Evolutionary conservation across 1,140 invertebrate genomes (phyloP).

Genomic region (Drosophila bocqueti): DNA sequence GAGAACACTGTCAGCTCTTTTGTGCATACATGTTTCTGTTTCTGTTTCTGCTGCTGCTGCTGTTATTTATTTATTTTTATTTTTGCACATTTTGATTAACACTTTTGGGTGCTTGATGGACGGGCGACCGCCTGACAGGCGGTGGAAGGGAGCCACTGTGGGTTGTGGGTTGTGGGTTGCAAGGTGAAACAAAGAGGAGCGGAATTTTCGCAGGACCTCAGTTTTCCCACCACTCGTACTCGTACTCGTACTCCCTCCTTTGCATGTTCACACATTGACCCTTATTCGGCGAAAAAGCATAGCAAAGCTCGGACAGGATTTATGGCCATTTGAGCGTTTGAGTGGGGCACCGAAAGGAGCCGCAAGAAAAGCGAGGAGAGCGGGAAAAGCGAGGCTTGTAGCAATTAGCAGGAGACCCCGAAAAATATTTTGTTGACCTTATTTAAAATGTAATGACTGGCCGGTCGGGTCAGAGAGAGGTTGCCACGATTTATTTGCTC

Average conservation of each 20-base stretch:
- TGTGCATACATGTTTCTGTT: too few species aligned
- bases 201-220: conserved; percentile 11
- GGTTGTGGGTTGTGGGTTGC: not conserved
- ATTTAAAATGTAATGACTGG: conserved; percentile 68
- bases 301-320: conserved; percentile 47
- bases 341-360: conserved; percentile 12
- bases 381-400: conserved; percentile 36
- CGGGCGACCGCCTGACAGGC: conserved; percentile 23
- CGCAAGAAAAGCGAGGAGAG: conserved; percentile 1
- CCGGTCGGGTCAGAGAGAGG: not conserved
- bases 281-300: conserved; percentile 36
- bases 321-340: conserved; percentile 51
- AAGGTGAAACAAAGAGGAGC: not conserved
- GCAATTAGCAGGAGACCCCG: conserved; percentile 65
- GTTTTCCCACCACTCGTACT: not conserved
- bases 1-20: conserved; percentile 4
- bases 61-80: not conserved
- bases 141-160: not conserved
- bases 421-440: conserved; percentile 60
- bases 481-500: conserved; percentile 56
- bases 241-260: conserved; percentile 1
- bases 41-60: not conserved
- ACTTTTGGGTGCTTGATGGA: conserved; percentile 23
- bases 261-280: conserved; percentile 73
- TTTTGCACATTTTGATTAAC: conserved; percentile 30